These are phyloP conservation scores for Congeria kusceri DNA, from an alignment of 2,888 invertebrate genomes.

Conservation along the genomic window DNA sequence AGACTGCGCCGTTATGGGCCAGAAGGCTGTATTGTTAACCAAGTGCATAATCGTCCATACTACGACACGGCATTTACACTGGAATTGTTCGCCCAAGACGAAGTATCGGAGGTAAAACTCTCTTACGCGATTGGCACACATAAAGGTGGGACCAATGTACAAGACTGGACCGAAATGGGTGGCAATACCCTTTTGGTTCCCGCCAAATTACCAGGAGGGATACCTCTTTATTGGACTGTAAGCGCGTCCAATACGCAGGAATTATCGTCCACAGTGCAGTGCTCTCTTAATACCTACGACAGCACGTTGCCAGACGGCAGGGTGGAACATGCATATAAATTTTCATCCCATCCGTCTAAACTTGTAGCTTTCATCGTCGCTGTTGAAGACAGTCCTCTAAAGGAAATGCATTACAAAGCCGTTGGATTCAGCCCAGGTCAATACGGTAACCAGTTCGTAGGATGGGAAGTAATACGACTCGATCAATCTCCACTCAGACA, in stretches of 20 bases:
- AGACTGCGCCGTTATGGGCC: slow-evolving; percentile 38
- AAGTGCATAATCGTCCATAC: slow-evolving; percentile 58
- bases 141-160: slow-evolving; percentile 65
- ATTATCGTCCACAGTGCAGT: slow-evolving; percentile 57
- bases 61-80: slow-evolving; percentile 67
- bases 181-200: slow-evolving; percentile 63
- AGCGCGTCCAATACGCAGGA: slow-evolving; percentile 75
- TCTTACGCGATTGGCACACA: slow-evolving; percentile 70
- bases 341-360: slow-evolving; percentile 71
- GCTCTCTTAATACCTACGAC: slow-evolving; percentile 73
- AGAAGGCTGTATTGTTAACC: slow-evolving; percentile 63
- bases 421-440: slow-evolving; percentile 71
- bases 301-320: slow-evolving; percentile 75
- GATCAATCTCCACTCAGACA: slow-evolving; percentile 46
- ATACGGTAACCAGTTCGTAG: slow-evolving; percentile 65
- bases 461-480: slow-evolving; percentile 58
- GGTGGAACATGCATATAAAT: slow-evolving; percentile 69
- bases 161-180: slow-evolving; percentile 69
- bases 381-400: slow-evolving; percentile 74
- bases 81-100: slow-evolving; percentile 65
- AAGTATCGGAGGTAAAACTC: slow-evolving; percentile 64
- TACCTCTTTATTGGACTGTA: slow-evolving; percentile 74
- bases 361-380: slow-evolving; percentile 68
- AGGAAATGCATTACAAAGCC: slow-evolving; percentile 51
- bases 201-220: slow-evolving; percentile 62